Evolutionary conservation across 2,113 vertebrate species (phyloP).

Genomic region (Brachyhypopomus gauderio): DNA sequence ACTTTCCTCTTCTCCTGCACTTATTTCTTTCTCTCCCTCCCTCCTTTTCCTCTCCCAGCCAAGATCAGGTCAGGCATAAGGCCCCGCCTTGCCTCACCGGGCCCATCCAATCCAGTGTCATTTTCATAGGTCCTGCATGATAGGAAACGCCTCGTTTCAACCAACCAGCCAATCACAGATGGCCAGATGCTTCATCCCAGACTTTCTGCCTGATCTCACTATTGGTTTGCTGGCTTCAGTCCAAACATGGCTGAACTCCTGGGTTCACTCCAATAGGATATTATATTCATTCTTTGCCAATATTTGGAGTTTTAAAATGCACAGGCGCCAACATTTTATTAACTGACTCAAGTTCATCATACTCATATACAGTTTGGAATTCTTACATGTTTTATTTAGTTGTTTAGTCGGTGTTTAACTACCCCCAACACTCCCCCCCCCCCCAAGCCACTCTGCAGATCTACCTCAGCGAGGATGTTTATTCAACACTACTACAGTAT

Average conservation of each 20-base stretch:
- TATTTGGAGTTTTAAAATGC: background rate
- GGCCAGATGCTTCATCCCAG: conserved; percentile 39
- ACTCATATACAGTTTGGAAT: background rate
- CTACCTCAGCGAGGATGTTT: background rate
- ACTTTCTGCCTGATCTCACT: conserved; percentile 31
- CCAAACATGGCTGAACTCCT: conserved; percentile 20
- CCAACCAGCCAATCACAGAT: conserved; percentile 46
- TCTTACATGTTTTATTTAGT: background rate
- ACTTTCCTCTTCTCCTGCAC: background rate
- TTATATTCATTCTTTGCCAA: background rate
- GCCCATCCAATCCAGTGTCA: conserved; percentile 37
- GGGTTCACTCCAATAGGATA: background rate
- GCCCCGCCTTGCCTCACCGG: conserved; percentile 21
- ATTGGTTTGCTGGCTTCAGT: conserved; percentile 1
- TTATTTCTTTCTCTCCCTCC: conserved; percentile 1
- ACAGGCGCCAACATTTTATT: background rate
- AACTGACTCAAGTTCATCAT: background rate
- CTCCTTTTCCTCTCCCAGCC: conserved; percentile 28
- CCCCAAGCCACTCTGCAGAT: background rate
- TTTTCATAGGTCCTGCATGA: conserved; percentile 29
- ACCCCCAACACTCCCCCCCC: too few relatives aligned
- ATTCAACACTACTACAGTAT: background rate
- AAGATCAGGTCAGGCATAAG: conserved; percentile 32
- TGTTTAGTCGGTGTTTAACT: background rate
- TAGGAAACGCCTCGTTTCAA: conserved; percentile 43